Conservation (phyloP, 2,888 invertebrate species). For the Germaria angustata region DNA sequence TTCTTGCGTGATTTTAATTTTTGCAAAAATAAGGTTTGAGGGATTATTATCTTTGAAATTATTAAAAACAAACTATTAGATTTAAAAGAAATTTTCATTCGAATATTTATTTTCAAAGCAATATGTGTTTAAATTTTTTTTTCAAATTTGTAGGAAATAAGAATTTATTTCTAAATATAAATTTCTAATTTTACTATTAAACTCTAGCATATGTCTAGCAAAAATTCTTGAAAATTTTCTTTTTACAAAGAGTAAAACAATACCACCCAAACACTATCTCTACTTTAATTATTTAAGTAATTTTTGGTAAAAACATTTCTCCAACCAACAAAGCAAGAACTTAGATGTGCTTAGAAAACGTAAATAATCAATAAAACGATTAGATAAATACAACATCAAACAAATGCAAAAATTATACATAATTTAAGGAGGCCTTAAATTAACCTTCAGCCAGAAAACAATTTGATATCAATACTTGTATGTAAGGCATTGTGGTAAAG, state of each 20-base stretch:
- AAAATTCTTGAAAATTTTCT: no score
- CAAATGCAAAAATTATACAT: constrained; percentile 31
- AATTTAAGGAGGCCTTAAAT: constrained; percentile 56
- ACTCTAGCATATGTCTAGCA: no score
- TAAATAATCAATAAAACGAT: constrained; percentile 58
- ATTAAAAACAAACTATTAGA: no score
- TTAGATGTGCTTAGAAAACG: not conserved
- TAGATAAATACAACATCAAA: constrained; percentile 63
- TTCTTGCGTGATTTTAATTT: no score
- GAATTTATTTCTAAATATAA: no score
- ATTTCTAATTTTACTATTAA: no score
- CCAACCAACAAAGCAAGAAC: not conserved
- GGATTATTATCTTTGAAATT: no score
- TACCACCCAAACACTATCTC: not conserved
- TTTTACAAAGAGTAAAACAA: not conserved
- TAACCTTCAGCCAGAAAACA: constrained; percentile 55
- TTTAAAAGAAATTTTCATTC: no score
- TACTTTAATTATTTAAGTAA: not conserved
- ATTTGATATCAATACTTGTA: constrained; percentile 9
- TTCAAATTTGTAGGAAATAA: no score
- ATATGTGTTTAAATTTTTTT: no score
- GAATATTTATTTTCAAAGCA: no score
- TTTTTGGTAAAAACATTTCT: not conserved
- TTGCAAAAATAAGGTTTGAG: no score
- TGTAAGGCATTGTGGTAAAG: constrained; percentile 4